Conservation (phyloP, 2,888 invertebrate species). For the Trichopria drosophilae region DNA sequence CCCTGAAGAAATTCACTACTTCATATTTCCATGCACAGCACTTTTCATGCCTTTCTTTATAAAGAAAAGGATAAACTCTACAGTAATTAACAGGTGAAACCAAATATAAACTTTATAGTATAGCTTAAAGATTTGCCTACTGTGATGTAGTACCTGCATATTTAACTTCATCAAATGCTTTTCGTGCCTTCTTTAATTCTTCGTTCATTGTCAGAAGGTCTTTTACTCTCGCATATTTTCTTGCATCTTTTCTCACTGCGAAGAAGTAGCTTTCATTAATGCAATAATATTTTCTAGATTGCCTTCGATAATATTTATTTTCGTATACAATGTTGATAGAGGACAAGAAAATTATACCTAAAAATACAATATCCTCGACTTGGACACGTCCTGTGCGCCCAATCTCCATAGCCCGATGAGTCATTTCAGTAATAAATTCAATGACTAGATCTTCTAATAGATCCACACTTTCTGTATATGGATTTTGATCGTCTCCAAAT, state of each 20-base stretch:
- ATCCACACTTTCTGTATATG: slow-evolving; percentile 98
- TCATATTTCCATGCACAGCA: no score
- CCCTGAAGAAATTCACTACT: no score
- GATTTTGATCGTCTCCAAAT: slow-evolving; percentile 99
- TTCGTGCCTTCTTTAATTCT: slow-evolving; percentile 96
- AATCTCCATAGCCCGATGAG: slow-evolving; percentile 92
- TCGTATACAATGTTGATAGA: background rate
- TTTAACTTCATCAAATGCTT: slow-evolving; percentile 99
- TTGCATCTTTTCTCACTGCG: slow-evolving; percentile 90
- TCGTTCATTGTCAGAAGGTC: slow-evolving; percentile 98
- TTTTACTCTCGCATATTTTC: slow-evolving; percentile 97
- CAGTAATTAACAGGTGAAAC: no score
- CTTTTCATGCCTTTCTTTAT: no score
- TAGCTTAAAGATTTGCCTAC: no score
- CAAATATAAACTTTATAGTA: no score
- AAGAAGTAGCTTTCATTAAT: slow-evolving; percentile 45
- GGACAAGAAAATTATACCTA: slow-evolving; percentile 41
- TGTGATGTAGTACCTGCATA: slow-evolving; percentile 93
- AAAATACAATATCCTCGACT: slow-evolving; percentile 95
- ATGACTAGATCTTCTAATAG: slow-evolving; percentile 95
- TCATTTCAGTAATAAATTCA: slow-evolving; percentile 95
- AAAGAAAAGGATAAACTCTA: no score
- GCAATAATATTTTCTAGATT: background rate
- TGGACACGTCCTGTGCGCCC: slow-evolving; percentile 95
- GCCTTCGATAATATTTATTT: background rate